Conservation (phyloP, 2,888 invertebrate genomes). For the Andrena bucephala region DNA sequence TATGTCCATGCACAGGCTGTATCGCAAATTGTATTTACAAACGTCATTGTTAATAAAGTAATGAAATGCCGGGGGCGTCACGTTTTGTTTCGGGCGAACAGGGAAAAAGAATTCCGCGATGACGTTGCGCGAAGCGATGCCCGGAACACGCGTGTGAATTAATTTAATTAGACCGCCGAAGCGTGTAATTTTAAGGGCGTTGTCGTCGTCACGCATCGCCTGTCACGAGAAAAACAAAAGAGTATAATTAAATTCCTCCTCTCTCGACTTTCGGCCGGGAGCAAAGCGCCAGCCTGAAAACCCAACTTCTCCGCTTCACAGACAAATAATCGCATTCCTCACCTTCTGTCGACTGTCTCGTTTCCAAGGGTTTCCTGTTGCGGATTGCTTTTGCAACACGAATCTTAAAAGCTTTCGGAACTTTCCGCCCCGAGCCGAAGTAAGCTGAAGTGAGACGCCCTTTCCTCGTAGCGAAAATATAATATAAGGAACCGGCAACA, state of each 20-base stretch:
- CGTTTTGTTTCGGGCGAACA: background rate
- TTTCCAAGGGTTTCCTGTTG: conserved; percentile 4
- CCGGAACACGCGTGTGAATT: conserved; percentile 26
- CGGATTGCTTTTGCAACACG: conserved; percentile 38
- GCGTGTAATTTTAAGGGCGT: conserved; percentile 54
- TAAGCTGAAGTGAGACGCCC: conserved; percentile 17
- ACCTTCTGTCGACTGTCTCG: background rate
- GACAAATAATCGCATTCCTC: conserved; percentile 51
- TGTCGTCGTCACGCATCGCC: conserved; percentile 10
- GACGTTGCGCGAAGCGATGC: background rate
- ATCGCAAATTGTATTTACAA: background rate
- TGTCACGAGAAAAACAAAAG: conserved; percentile 19
- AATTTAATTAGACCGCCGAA: conserved; percentile 49
- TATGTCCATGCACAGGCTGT: background rate
- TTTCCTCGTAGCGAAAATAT: background rate
- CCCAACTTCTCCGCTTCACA: conserved; percentile 47
- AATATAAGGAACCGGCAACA: too few relatives aligned
- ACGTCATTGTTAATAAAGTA: background rate
- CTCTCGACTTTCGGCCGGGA: conserved; percentile 1
- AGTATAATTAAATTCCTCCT: conserved; percentile 48
- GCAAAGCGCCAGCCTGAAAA: conserved; percentile 28
- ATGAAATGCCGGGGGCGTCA: background rate
- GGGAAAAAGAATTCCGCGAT: background rate
- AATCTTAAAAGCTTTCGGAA: conserved; percentile 43
- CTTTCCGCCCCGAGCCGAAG: conserved; percentile 3